These are phyloP conservation scores for Heterotilapia buettikoferi DNA, from an alignment of 2,113 vertebrate species.

Conservation along the genomic window DNA sequence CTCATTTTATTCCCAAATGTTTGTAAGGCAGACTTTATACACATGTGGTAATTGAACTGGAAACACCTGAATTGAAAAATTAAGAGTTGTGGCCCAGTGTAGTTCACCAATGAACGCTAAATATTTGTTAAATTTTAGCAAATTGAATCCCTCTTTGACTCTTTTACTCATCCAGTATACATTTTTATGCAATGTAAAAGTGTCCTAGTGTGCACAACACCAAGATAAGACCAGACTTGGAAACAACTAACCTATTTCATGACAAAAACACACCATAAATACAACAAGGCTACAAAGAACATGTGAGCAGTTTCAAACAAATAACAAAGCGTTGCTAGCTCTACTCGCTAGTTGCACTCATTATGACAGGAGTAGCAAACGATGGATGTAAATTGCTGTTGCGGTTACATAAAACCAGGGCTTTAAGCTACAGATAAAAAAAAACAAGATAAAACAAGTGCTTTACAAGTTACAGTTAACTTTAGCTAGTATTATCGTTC, in stretches of 20 bases:
- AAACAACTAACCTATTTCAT: background rate
- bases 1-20: background rate
- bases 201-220: background rate
- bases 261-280: background rate
- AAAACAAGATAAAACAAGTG: background rate
- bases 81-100: background rate
- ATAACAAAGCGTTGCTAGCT: background rate
- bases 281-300: background rate
- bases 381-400: background rate
- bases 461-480: background rate
- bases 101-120: background rate
- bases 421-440: background rate
- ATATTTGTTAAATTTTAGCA: background rate
- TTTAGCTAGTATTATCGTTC: background rate
- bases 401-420: background rate
- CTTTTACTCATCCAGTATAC: background rate
- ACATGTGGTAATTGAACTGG: background rate
- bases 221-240: background rate
- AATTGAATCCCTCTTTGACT: background rate
- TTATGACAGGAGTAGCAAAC: background rate
- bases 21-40: background rate
- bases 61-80: background rate
- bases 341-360: background rate
- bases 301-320: background rate
- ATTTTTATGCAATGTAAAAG: background rate